Evolutionary conservation across 1,140 invertebrate species (phyloP), one percentile per base, ranked within the genome.

Genomic region (Armadillidium nasatum): DNA sequence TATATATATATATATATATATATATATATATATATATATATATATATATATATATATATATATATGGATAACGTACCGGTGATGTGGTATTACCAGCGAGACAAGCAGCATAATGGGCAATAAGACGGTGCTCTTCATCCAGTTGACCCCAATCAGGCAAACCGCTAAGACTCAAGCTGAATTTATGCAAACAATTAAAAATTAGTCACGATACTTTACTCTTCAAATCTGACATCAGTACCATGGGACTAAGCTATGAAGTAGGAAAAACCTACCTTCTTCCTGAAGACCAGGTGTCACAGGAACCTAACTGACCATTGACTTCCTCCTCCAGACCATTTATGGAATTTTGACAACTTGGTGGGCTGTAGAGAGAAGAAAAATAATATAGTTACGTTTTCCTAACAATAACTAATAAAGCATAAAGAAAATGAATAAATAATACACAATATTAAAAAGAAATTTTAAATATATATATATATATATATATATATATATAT

Each of bases 71-170:
- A 33, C 89, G 90, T 87, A 94, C 77, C 54, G 77, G 75, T 9
- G 72, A 66, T 92, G 86, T 88, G 77, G 91, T 91, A 86, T 97
- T 93, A 83, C 95, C 94, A 15, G 95, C 95, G 71, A 99, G 87
- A 82, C 94, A 88, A 10, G 95, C 94, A 21, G 96, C 94, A 86
- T 98, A 99, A 81, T 95, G 87, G 54, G 96, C 96, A 84, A 99
- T 98, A 74, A 98, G 88, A 79, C 94, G 89, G 85, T 99, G 96
- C 85, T 98, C 96, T 85, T 98, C 97, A 87, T 80, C 79, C 72
- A 80, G 67, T 45, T 78, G 77, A 45, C 88, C 89, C 84, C 88
- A 86, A 73, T 88, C 86, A 0, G 91, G 92, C 15, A 91, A 92
- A 70, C 92, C 87, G 78, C 92, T 93, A 81, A 94, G 92, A 72